Percentiles rank a stretch among this genome's conserved stretches.
phyloP scores from a whole-genome alignment of 2,797 vertebrate species.

The Pteronotus mesoamericanus region DNA sequence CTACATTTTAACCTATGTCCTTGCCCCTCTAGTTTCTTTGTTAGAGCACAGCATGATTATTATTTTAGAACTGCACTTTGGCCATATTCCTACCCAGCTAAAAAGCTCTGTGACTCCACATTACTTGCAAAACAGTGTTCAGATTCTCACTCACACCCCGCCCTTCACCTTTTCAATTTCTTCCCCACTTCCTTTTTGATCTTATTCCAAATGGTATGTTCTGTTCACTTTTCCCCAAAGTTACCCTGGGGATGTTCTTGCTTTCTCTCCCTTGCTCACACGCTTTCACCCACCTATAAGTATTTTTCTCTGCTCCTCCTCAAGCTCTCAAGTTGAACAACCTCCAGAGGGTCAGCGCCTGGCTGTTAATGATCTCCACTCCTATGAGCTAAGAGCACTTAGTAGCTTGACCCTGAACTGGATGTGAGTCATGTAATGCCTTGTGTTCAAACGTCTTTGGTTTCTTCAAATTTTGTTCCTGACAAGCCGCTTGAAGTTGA shows the following conservation, averaged over 20 bases:
- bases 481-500: not conserved
- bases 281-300: not conserved
- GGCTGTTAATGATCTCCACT: not conserved
- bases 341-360: not conserved
- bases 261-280: not conserved
- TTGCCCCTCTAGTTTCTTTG: not conserved
- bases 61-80: not conserved
- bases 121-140: not conserved
- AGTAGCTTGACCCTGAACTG: not conserved
- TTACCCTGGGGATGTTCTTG: not conserved
- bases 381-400: not conserved
- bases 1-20: not conserved
- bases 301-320: not conserved
- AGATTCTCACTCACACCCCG: not conserved
- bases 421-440: not conserved
- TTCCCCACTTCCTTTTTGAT: not conserved
- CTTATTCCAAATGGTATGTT: not conserved
- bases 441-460: not conserved
- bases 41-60: not conserved
- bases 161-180: not conserved
- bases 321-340: not conserved
- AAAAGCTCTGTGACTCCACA: not conserved
- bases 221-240: not conserved
- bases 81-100: not conserved
- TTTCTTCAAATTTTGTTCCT: constrained; percentile 19